Conservation (phyloP, 2,888 invertebrate species). For the Cyclophora punctaria region DNA sequence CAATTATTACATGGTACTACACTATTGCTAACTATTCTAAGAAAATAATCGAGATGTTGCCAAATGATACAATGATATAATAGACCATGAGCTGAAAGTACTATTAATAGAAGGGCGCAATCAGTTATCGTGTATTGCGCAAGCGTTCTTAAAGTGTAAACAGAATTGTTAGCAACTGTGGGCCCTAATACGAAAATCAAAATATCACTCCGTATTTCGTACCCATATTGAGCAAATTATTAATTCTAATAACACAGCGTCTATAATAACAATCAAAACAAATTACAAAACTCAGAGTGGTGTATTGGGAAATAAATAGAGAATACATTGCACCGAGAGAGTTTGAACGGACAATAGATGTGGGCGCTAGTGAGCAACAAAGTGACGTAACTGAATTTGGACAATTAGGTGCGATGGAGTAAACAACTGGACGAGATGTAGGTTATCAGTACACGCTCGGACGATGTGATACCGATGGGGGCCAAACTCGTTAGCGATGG, state of each 20-base stretch:
- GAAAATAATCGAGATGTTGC: slow-evolving; percentile 16
- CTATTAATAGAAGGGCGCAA: slow-evolving; percentile 41
- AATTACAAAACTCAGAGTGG: slow-evolving; percentile 30
- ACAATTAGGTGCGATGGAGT: slow-evolving; percentile 46
- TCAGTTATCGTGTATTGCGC: slow-evolving; percentile 43
- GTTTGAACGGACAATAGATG: slow-evolving; percentile 35
- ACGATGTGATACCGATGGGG: slow-evolving; percentile 28
- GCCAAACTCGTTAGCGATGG: slow-evolving; percentile 33
- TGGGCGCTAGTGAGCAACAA: slow-evolving; percentile 28
- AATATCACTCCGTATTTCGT: slow-evolving; percentile 16
- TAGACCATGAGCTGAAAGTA: slow-evolving; percentile 26
- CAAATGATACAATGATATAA: slow-evolving; percentile 34
- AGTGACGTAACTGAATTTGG: slow-evolving; percentile 47
- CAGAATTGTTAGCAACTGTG: slow-evolving; percentile 45
- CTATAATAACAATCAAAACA: slow-evolving; percentile 27
- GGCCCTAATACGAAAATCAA: slow-evolving; percentile 27
- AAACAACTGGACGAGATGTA: slow-evolving; percentile 49
- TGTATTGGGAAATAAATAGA: slow-evolving; percentile 37
- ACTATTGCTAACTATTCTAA: slow-evolving; percentile 1
- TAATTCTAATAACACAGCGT: slow-evolving; percentile 22
- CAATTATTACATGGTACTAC: slow-evolving; percentile 6
- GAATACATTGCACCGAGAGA: slow-evolving; percentile 30
- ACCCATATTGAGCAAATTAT: slow-evolving; percentile 9
- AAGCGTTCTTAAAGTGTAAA: slow-evolving; percentile 37
- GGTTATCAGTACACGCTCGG: slow-evolving; percentile 45